Evolutionary conservation across 2,888 invertebrate species (phyloP), one percentile per base, ranked within the genome.

Genomic region (Metallyticus violacea): DNA sequence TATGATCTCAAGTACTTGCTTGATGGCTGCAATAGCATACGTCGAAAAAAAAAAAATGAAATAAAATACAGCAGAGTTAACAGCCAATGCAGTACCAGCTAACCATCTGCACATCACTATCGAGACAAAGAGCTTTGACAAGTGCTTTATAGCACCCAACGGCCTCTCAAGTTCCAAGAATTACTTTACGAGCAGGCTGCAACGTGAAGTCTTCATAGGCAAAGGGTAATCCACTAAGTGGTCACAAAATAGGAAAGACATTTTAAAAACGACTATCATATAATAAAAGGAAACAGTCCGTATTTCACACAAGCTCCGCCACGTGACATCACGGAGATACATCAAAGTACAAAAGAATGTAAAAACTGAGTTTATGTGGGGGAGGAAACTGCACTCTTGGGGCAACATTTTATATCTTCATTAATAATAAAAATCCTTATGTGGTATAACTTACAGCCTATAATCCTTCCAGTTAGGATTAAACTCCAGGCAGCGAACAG

Each of bases 381-480:
- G 28, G 76, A 7, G 30, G 15, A 82, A 82, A 62, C 82, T 62
- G 26, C 27, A 30, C 82, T 30, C 62, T 76, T 6, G 40, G 81
- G 76, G 40, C 40, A 62, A 76, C 29, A 77, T 26, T 28, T 76
- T 28, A 83, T 28, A 28, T 83, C 77, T 77, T 62, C 83, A 77
- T 83, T 83, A 83, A 83, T 83, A 77, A 83, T 77, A 83, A 77
- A 83, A 83, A 7, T 22, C 83, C 27, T 79, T 79, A 62, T 79
- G 79, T 79, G 27, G 79, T 79, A 27, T 26, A 82, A 76, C 26
- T 28, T 77, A n/a, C 26, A 83, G 2, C 7, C 28, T 83, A 26
- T 28, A 83, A 83, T 83, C 28, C 77, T 77, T 27, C 82, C 40
- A 28, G 28, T 77, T 76, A 22, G 77, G 29, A 77, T 83, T 28